Base-by-base conservation (phyloP, 2,888 invertebrate species). In the Formica aserva region DNA sequence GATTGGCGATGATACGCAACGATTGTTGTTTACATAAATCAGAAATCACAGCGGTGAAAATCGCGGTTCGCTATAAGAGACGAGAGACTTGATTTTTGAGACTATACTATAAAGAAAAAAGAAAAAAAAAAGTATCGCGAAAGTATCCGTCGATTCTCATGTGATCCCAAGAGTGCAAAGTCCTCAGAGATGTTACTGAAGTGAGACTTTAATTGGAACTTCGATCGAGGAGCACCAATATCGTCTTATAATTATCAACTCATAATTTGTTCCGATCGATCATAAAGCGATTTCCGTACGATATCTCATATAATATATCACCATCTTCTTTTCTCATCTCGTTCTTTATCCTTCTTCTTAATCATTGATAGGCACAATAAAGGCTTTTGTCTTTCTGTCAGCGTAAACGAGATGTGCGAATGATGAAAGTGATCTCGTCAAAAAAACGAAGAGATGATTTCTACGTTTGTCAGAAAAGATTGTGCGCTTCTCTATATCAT, bases 311-410 rank as follows among this genome's bases (percentile, higher is more conserved):
- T 82, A 81, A 76, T 35, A n/a, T 81, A 76, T 82, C 48, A 78
- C 55, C n/a, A 8, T 45, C 29, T 67, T 65, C 26, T 32, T 77
- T 72, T n/a, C 35, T 18, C 15, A 22, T 41, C 22, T 63, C 35
- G n/a, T 48, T 76, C n/a, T 55, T 72, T 60, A 32, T 45, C 71
- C n/a, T 71, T 22, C 76, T 86, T 72, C 86, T 89, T 83, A 90
- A 85, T 91, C 84, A 87, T 90, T 86, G 88, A 88, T 92, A 93
- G 92, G 93, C 93, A 93, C 92, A 92, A 93, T 93, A 90, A 93
- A 93, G 93, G 93, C 93, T 88, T 89, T 71, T 80, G 60, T 90
- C 82, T 90, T 90, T 89, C 87, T 91, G 91, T 90, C 90, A 91
- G 91, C 91, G 83, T 91, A 91, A 93, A 92, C 88, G 83, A 91